These are phyloP conservation scores for Emydocephalus ijimae DNA, from an alignment of 2,113 vertebrate species.

Conservation along the genomic window DNA sequence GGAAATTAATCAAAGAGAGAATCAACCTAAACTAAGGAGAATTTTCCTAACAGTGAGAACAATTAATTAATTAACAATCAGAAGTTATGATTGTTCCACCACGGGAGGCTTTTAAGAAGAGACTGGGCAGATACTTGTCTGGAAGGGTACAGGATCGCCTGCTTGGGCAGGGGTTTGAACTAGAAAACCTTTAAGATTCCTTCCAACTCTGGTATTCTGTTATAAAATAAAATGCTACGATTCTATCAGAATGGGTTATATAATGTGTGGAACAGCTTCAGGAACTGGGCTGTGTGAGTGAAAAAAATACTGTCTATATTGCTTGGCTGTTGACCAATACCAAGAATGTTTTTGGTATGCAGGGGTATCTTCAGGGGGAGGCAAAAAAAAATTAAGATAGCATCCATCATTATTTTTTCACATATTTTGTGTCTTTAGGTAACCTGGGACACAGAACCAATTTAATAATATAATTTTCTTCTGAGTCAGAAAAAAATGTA, in stretches of 20 bases:
- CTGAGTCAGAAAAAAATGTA: neutral
- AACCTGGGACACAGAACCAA: neutral
- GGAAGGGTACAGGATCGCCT: neutral
- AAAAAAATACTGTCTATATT: neutral
- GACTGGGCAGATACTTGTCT: neutral
- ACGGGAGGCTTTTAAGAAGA: neutral
- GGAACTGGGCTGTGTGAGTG: neutral
- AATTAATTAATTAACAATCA: neutral
- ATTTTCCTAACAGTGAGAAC: neutral
- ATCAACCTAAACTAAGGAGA: neutral
- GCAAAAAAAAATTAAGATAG: neutral
- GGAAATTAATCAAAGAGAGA: neutral
- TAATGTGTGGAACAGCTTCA: neutral
- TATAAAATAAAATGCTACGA: neutral
- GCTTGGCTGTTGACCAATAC: neutral
- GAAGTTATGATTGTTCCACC: neutral
- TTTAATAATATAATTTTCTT: neutral
- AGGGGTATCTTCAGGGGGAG: neutral
- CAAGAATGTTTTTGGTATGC: neutral
- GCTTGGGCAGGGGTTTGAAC: neutral
- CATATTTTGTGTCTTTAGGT: neutral
- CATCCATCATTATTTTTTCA: neutral
- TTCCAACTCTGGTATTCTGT: neutral
- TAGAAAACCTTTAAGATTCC: neutral
- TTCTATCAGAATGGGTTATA: neutral